Evolutionary conservation across 2,888 invertebrate genomes (phyloP).

Genomic region (Lasioglossum lativentre): DNA sequence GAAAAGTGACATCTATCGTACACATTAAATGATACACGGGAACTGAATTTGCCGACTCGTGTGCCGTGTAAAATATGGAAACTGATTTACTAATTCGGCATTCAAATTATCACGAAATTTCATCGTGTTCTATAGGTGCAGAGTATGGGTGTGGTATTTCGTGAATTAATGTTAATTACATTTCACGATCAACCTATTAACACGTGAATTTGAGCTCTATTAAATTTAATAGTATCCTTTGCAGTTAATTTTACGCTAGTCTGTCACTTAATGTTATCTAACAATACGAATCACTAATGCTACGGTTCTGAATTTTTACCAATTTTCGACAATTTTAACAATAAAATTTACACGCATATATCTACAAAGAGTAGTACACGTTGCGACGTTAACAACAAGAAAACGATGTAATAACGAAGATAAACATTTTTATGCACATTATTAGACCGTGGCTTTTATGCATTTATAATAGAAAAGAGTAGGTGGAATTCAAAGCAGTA

Average conservation of each 20-base stretch:
- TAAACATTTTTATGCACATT: too few relatives aligned
- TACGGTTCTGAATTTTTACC: background rate
- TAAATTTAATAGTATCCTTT: slow-evolving; percentile 47
- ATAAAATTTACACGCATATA: background rate
- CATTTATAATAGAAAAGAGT: too few relatives aligned
- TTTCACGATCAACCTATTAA: slow-evolving; percentile 37
- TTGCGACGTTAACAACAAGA: too few relatives aligned
- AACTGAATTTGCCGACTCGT: slow-evolving; percentile 44
- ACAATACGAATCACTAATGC: slow-evolving; percentile 7
- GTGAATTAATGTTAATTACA: slow-evolving; percentile 55
- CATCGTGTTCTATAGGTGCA: slow-evolving; percentile 29
- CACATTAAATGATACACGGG: slow-evolving; percentile 37
- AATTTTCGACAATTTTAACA: background rate
- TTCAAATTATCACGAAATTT: slow-evolving; percentile 56
- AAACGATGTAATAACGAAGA: too few relatives aligned
- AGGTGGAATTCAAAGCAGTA: too few relatives aligned
- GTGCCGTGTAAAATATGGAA: slow-evolving; percentile 24
- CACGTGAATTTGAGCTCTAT: slow-evolving; percentile 47
- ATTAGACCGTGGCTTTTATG: too few relatives aligned
- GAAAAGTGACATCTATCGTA: slow-evolving; percentile 1
- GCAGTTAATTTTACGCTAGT: slow-evolving; percentile 12
- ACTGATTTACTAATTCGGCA: slow-evolving; percentile 42
- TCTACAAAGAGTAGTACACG: too few relatives aligned
- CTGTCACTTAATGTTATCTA: background rate
- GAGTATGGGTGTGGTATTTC: slow-evolving; percentile 24